Conservation (phyloP, 2,797 vertebrate genomes). For the Tokudaia muenninki region DNA sequence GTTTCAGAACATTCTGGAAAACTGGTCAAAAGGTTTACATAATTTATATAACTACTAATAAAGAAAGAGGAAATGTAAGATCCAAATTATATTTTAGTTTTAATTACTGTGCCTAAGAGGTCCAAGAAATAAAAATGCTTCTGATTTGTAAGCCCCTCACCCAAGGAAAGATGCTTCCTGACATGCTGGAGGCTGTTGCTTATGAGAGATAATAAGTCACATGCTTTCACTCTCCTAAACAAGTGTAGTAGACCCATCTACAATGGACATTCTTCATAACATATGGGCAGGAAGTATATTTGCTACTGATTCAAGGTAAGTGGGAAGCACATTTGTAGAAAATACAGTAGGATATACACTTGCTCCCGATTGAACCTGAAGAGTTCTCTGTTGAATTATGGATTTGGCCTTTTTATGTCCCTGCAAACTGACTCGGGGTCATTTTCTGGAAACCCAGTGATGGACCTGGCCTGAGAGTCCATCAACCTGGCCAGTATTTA, state of each 20-base stretch:
- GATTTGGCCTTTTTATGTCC: not conserved
- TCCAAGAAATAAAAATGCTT: not conserved
- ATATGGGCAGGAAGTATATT: not conserved
- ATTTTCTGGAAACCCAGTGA: not conserved
- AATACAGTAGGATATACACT: not conserved
- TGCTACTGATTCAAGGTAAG: not conserved
- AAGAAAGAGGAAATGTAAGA: not conserved
- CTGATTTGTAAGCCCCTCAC: not conserved
- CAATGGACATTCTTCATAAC: not conserved
- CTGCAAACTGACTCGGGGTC: not conserved
- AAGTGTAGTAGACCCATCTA: not conserved
- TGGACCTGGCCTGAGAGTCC: not conserved
- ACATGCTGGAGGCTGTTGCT: not conserved
- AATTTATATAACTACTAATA: not conserved
- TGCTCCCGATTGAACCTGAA: not conserved
- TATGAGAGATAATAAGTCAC: not conserved
- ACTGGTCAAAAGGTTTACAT: not conserved
- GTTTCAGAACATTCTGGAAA: conserved; percentile 52
- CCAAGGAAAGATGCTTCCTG: not conserved
- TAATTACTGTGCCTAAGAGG: not conserved
- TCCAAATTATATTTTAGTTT: not conserved
- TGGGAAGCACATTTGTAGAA: not conserved
- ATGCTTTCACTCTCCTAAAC: not conserved
- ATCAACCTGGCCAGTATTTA: not conserved
- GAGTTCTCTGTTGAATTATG: not conserved